phyloP scores from a whole-genome alignment of 2,797 vertebrate species.

The Babyrousa celebensis region DNA sequence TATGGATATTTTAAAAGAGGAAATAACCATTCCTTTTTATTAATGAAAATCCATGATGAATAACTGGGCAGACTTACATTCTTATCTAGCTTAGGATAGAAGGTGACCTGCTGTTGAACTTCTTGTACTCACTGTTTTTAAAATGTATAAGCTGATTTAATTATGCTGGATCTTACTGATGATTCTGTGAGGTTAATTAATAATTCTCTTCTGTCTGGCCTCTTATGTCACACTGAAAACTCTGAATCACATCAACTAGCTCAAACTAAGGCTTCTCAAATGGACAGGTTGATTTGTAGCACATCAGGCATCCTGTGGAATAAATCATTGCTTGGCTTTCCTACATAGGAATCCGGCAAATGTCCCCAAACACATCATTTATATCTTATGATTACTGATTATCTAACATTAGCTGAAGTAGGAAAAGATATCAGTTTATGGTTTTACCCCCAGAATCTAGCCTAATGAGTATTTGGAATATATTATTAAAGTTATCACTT shows the following conservation, averaged over 20 bases:
- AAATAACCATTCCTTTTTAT: background rate
- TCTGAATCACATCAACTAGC: constrained; percentile 66
- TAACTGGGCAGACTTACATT: background rate
- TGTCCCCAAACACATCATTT: constrained; percentile 86
- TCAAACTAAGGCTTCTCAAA: constrained; percentile 75
- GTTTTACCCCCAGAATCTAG: constrained; percentile 41
- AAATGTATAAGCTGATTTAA: constrained; percentile 77
- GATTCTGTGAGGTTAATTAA: constrained; percentile 77
- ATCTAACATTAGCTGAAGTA: constrained; percentile 67
- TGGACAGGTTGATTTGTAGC: constrained; percentile 81
- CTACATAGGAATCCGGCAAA: constrained; percentile 50
- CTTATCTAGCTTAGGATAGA: constrained; percentile 58
- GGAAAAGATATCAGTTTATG: constrained; percentile 59
- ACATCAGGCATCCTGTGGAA: constrained; percentile 63
- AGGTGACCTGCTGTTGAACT: constrained; percentile 79
- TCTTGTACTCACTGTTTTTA: constrained; percentile 25
- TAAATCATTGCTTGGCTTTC: constrained; percentile 80
- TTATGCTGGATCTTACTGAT: constrained; percentile 74
- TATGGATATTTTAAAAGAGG: background rate
- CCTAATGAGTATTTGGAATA: constrained; percentile 4
- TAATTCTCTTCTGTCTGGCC: constrained; percentile 71
- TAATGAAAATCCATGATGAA: background rate
- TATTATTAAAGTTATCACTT: constrained; percentile 57
- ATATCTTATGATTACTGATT: constrained; percentile 77
- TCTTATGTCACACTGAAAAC: constrained; percentile 76